Evolutionary conservation across 2,888 invertebrate species (phyloP), one percentile per base, ranked within the genome.

Genomic region (Diplolepis rosae): DNA sequence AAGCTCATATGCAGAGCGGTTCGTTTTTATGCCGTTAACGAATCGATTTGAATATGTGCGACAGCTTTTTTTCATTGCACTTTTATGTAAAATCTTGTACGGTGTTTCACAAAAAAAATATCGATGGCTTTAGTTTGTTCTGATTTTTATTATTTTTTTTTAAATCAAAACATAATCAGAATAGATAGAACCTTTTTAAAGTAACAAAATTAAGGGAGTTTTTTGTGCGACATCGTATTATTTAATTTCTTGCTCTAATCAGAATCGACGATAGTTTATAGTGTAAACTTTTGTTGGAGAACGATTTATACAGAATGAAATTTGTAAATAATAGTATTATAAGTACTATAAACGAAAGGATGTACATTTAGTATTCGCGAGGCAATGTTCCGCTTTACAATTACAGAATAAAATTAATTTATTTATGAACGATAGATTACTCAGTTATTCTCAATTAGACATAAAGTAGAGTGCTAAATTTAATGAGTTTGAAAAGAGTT

Each of bases 41-140:
- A 48, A 68, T 75, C 54, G 79, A 80, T 84, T 84, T 83, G 81
- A 82, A 78, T 74, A 77, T 79, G 78, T 66, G 68, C 75, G 66
- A 83, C 81, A 84, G n/a, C n/a, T n/a, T n/a, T 27, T 24, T 61
- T 61, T 61, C 11, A 39, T 35, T 9, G 9, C 27, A 39, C 32
- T 45, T 66, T 39, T 68, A 50, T 22, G 65, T n/a, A 27, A 45
- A 50, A 22, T 61, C 66, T 32, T 69, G 27, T 27, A 27, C 2
- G 39, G 65, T 61, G 51, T 18, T 39, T 39, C 13, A 61, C 22
- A 22, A n/a, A 11, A 32, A 32, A 27, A 2, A 35, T n/a, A n/a
- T n/a, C n/a, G n/a, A 61, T 39, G 22, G 13, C 18, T 61, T 39
- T 7, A 24, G 35, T 39, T 70, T 68, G 30, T 56, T 5, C 35